These are phyloP conservation scores for Tanytarsus gracilentus DNA, from an alignment of 2,888 invertebrate genomes.

Conservation along the genomic window DNA sequence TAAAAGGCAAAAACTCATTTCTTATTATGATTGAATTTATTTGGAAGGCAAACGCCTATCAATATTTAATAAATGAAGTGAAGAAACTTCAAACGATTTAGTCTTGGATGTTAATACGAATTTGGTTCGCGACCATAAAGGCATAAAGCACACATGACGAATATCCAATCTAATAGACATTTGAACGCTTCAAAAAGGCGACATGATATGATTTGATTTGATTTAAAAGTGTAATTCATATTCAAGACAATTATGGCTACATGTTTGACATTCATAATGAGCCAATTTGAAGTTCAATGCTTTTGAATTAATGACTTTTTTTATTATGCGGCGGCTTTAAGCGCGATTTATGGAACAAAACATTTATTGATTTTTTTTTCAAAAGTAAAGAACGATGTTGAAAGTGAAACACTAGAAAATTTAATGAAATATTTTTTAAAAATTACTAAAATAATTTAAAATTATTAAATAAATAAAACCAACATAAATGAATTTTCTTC, in stretches of 20 bases:
- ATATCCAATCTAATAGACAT: neutral
- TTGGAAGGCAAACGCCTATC: neutral
- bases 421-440: too few relatives aligned
- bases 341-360: too few relatives aligned
- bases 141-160: neutral
- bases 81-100: too few relatives aligned
- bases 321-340: too few relatives aligned
- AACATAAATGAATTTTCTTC: neutral
- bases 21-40: neutral
- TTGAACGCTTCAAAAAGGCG: neutral
- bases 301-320: neutral
- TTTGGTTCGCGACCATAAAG: too few relatives aligned
- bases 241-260: slow-evolving; percentile 25
- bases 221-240: slow-evolving; percentile 24
- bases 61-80: too few relatives aligned
- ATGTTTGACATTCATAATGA: slow-evolving; percentile 19
- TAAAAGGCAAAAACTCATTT: neutral
- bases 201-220: slow-evolving; percentile 28
- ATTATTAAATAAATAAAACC: neutral
- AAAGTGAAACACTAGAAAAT: too few relatives aligned
- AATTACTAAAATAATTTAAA: too few relatives aligned
- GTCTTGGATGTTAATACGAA: too few relatives aligned
- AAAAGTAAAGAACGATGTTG: too few relatives aligned
- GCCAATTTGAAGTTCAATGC: slow-evolving; percentile 13
- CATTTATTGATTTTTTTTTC: too few relatives aligned